Evolutionary conservation across 1,140 invertebrate genomes (phyloP).

Genomic region (Archivesica marissinica): DNA sequence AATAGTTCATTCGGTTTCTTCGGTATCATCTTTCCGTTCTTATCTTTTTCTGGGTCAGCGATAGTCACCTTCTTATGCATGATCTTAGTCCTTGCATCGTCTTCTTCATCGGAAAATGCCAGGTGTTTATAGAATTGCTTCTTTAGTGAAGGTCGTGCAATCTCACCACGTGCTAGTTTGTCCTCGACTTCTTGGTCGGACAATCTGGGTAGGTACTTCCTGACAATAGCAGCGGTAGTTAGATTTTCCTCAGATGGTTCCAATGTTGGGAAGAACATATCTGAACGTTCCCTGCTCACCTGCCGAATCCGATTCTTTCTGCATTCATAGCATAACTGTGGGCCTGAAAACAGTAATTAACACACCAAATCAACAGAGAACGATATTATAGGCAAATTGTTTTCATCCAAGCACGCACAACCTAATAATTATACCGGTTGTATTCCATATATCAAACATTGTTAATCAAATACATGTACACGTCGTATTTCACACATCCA

Average conservation of each 20-base stretch:
- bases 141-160: conserved; percentile 44
- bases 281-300: conserved; percentile 60
- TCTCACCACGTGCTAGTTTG: conserved; percentile 67
- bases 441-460: too few relatives aligned
- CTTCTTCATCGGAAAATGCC: conserved; percentile 13
- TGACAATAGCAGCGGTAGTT: conserved; percentile 62
- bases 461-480: too few relatives aligned
- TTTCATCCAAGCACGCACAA: too few relatives aligned
- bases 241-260: conserved; percentile 64
- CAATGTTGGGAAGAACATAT: conserved; percentile 65
- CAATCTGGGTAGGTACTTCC: conserved; percentile 62
- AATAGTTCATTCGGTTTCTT: conserved; percentile 57
- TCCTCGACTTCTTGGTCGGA: conserved; percentile 65
- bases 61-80: conserved; percentile 56
- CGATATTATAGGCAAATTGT: too few relatives aligned
- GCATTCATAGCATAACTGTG: conserved; percentile 67
- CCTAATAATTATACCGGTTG: too few relatives aligned
- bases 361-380: too few relatives aligned
- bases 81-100: conserved; percentile 15
- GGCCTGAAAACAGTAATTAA: conserved; percentile 44
- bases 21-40: neutral
- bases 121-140: conserved; percentile 13
- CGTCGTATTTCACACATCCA: too few relatives aligned
- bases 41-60: conserved; percentile 30
- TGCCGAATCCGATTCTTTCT: conserved; percentile 60